Base-by-base conservation (phyloP, 2,888 invertebrate species). In the Agrenia bidenticulata region DNA sequence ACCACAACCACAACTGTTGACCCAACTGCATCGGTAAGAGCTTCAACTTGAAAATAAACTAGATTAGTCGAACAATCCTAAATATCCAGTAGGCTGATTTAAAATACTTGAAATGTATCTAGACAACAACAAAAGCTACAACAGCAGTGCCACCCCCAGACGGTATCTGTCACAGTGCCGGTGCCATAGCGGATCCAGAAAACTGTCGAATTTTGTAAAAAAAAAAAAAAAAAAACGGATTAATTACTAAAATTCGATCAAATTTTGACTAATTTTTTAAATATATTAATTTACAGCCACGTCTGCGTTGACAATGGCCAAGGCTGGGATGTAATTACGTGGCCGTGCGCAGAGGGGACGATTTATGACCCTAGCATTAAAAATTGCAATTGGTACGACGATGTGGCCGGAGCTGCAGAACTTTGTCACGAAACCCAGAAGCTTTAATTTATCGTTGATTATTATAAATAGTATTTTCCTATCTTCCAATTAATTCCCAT, bases 21-120 rank as follows among this genome's bases (percentile, higher is more conserved):
- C 37, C 32, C 64, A 41, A 39, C 39, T 17, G n/a, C 53, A 26
- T 26, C 51, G 5, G 51, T 45, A 45, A 45, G 45, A n/a, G n/a
- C 13, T 15, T 7, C 15, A 39, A 39, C 9, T 39, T 39, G 39
- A 39, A 11, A 39, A 7, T 15, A 7, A n/a, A n/a, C n/a, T n/a
- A n/a, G n/a, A n/a, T n/a, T n/a, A n/a, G n/a, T n/a, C n/a, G n/a
- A n/a, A n/a, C n/a, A n/a, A n/a, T n/a, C n/a, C n/a, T n/a, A n/a
- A n/a, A n/a, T n/a, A n/a, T n/a, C n/a, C n/a, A n/a, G n/a, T n/a
- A n/a, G n/a, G n/a, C n/a, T n/a, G n/a, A n/a, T n/a, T n/a, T n/a
- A n/a, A n/a, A n/a, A n/a, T n/a, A n/a, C n/a, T n/a, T n/a, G n/a
- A n/a, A n/a, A n/a, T n/a, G n/a, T n/a, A n/a, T n/a, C n/a, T 11